These are phyloP conservation scores for Wiebesia pumilae DNA, from an alignment of 1,140 invertebrate genomes.

Conservation along the genomic window DNA sequence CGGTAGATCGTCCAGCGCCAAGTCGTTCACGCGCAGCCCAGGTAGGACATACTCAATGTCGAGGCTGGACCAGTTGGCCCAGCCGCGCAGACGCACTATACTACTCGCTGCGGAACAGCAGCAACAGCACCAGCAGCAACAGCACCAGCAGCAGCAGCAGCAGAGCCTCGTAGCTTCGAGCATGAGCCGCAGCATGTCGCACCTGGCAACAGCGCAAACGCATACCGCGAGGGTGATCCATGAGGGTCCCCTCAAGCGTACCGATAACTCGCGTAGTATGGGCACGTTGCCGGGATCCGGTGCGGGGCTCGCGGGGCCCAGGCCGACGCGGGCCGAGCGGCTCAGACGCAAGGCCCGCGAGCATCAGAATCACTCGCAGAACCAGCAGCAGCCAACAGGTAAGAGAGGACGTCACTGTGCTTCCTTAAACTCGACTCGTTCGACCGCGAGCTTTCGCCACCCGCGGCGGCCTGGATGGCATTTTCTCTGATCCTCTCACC, in stretches of 20 bases:
- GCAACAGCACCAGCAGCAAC: conserved; percentile 54
- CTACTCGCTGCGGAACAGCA: background rate
- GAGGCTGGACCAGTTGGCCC: conserved; percentile 88
- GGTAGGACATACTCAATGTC: conserved; percentile 95
- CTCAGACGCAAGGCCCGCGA: conserved; percentile 76
- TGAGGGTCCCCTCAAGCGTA: conserved; percentile 70
- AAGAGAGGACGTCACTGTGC: conserved; percentile 65
- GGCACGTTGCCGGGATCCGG: conserved; percentile 71
- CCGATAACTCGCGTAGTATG: conserved; percentile 77
- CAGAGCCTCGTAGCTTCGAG: conserved; percentile 72
- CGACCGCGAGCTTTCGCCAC: no score
- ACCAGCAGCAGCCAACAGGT: conserved; percentile 69
- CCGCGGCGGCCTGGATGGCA: no score
- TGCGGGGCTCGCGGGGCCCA: conserved; percentile 66
- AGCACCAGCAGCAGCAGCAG: conserved; percentile 67
- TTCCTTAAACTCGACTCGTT: conserved; percentile 26
- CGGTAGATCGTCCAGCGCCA: conserved; percentile 40
- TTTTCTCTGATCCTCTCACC: no score
- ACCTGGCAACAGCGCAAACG: conserved; percentile 76
- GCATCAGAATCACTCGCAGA: conserved; percentile 60
- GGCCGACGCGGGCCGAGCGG: conserved; percentile 76
- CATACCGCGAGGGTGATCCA: conserved; percentile 62
- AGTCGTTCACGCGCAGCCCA: conserved; percentile 80
- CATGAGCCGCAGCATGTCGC: conserved; percentile 82
- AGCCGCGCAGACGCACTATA: conserved; percentile 77